phyloP scores from a whole-genome alignment of 2,797 vertebrate genomes.

The Babyrousa celebensis region DNA sequence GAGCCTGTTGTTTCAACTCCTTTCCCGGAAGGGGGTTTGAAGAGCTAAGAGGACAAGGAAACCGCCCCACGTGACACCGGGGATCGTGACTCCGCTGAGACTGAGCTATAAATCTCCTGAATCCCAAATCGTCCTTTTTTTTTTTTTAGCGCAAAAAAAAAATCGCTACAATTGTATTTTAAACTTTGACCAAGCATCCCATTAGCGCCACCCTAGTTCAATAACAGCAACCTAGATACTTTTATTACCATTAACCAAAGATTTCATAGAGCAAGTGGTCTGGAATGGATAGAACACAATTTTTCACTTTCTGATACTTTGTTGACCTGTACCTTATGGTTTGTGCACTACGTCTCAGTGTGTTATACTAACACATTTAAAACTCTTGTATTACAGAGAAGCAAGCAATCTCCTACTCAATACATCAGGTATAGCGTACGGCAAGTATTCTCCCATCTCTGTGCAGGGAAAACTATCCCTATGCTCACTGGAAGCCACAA shows the following conservation, averaged over 20 bases:
- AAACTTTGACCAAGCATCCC: conserved; percentile 47
- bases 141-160: neutral
- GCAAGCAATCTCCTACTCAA: neutral
- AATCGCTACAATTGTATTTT: neutral
- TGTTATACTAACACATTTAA: neutral
- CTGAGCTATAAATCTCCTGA: neutral
- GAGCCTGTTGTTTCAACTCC: neutral
- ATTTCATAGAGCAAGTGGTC: neutral
- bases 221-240: conserved; percentile 28
- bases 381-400: neutral
- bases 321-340: neutral
- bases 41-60: neutral
- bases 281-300: neutral
- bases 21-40: neutral
- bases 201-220: conserved; percentile 71
- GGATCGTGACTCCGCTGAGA: neutral
- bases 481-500: conserved; percentile 8
- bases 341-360: neutral
- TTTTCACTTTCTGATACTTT: conserved; percentile 18
- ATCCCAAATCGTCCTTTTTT: neutral
- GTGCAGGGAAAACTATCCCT: neutral
- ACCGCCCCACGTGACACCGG: neutral
- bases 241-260: conserved; percentile 63
- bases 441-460: neutral
- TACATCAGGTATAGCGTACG: neutral